Evolutionary conservation across 1,140 invertebrate genomes (phyloP).

Genomic region (Gerris buenoi): DNA sequence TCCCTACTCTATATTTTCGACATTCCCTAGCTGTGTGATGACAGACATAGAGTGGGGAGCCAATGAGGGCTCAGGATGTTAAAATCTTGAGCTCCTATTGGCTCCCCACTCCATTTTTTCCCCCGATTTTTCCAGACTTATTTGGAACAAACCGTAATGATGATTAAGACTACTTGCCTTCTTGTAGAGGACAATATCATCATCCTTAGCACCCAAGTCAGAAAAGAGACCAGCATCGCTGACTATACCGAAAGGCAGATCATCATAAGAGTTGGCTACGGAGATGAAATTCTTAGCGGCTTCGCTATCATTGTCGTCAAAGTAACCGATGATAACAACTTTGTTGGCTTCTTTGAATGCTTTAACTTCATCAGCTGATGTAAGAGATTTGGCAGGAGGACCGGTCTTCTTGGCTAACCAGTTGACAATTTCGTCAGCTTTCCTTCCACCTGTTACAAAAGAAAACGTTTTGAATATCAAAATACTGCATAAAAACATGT

Average conservation of each 20-base stretch:
- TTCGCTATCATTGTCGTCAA: conserved; percentile 63
- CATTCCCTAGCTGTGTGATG: too few relatives aligned
- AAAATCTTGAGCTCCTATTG: too few relatives aligned
- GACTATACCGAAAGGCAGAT: conserved; percentile 77
- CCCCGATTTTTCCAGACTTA: too few relatives aligned
- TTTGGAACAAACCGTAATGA: too few relatives aligned
- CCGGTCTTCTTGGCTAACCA: conserved; percentile 97
- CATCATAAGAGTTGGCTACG: conserved; percentile 66
- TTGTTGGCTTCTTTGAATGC: conserved; percentile 63
- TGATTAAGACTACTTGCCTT: too few relatives aligned
- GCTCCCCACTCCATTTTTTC: too few relatives aligned
- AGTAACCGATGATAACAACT: conserved; percentile 84
- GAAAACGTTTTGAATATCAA: too few relatives aligned
- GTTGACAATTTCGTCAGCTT: conserved; percentile 76
- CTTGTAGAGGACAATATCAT: conserved; percentile 73
- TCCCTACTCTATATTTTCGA: too few relatives aligned
- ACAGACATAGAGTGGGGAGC: too few relatives aligned
- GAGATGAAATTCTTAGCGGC: conserved; percentile 71
- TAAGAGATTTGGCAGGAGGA: conserved; percentile 63
- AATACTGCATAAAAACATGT: conserved; percentile 1
- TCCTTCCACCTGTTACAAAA: conserved; percentile 55
- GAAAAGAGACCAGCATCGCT: conserved; percentile 55
- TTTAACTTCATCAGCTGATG: conserved; percentile 66
- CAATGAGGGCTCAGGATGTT: too few relatives aligned
- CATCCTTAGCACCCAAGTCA: conserved; percentile 56